A percentile compares a stretch with the other conserved stretches of the same genome.
These are phyloP conservation scores for Caracal caracal DNA, from an alignment of 2,113 vertebrate genomes.

Conservation along the genomic window DNA sequence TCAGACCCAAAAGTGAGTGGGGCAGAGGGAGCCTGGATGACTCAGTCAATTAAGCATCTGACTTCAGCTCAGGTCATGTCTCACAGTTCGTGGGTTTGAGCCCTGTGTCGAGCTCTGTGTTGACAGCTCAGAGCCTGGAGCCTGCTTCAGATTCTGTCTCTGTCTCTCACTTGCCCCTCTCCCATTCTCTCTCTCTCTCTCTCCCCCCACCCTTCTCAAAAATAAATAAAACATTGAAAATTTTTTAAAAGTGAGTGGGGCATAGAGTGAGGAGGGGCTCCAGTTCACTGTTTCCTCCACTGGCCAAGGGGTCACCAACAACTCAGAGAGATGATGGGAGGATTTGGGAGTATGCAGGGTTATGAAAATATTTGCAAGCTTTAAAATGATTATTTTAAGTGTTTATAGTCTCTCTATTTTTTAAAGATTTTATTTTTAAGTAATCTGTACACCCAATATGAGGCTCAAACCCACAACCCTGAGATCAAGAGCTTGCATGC, in stretches of 20 bases:
- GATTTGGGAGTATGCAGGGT: neutral
- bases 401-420: neutral
- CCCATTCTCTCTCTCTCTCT: too few relatives aligned
- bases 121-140: too few relatives aligned
- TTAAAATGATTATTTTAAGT: conserved; percentile 15
- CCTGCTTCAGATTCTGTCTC: too few relatives aligned
- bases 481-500: neutral
- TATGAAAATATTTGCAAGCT: neutral
- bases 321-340: neutral
- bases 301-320: neutral
- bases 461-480: neutral
- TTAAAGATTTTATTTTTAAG: neutral
- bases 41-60: too few relatives aligned
- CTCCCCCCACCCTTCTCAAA: too few relatives aligned
- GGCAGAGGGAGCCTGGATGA: too few relatives aligned
- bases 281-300: accelerated
- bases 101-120: too few relatives aligned
- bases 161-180: too few relatives aligned
- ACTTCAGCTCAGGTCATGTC: too few relatives aligned
- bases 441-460: neutral
- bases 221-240: too few relatives aligned
- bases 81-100: too few relatives aligned
- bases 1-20: neutral
- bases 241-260: neutral
- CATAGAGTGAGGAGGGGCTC: neutral